A percentile compares a stretch with the other conserved stretches of the same genome.
phyloP scores from a whole-genome alignment of 2,888 invertebrate species.

The Caenorhabditis sulstoni region DNA sequence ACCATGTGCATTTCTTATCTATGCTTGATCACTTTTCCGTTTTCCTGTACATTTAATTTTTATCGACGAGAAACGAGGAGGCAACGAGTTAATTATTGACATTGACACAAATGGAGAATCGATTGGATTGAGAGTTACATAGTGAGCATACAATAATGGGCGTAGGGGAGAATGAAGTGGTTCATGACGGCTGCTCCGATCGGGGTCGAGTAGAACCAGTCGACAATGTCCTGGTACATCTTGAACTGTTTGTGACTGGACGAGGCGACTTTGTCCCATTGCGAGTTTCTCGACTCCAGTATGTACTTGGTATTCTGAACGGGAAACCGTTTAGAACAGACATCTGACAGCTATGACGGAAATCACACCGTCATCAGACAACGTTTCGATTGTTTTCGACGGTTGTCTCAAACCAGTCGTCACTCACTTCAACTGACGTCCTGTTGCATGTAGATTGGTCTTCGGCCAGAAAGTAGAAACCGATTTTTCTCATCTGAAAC shows the following conservation, averaged over 20 bases:
- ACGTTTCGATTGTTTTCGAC: slow-evolving; percentile 9
- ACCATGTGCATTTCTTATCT: slow-evolving; percentile 48
- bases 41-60: slow-evolving; percentile 53
- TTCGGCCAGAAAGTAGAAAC: slow-evolving; percentile 75
- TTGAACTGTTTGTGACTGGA: slow-evolving; percentile 75
- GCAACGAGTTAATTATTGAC: slow-evolving; percentile 10
- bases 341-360: slow-evolving; percentile 12
- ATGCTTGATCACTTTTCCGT: slow-evolving; percentile 24
- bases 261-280: slow-evolving; percentile 62
- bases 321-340: slow-evolving; percentile 14
- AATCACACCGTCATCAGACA: slow-evolving; percentile 4
- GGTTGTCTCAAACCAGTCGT: not conserved
- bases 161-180: slow-evolving; percentile 76
- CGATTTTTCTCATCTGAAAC: slow-evolving; percentile 72
- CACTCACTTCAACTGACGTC: slow-evolving; percentile 36
- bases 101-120: slow-evolving; percentile 18
- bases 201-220: slow-evolving; percentile 67
- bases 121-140: slow-evolving; percentile 56
- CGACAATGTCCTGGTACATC: slow-evolving; percentile 75
- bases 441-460: slow-evolving; percentile 51
- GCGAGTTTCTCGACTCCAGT: slow-evolving; percentile 22
- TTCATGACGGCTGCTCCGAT: slow-evolving; percentile 72
- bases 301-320: slow-evolving; percentile 48
- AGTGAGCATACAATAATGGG: slow-evolving; percentile 79
- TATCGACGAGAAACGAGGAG: slow-evolving; percentile 10